Conservation (phyloP, 2,797 vertebrate species). For the Sternarchorhynchus goeldii region DNA sequence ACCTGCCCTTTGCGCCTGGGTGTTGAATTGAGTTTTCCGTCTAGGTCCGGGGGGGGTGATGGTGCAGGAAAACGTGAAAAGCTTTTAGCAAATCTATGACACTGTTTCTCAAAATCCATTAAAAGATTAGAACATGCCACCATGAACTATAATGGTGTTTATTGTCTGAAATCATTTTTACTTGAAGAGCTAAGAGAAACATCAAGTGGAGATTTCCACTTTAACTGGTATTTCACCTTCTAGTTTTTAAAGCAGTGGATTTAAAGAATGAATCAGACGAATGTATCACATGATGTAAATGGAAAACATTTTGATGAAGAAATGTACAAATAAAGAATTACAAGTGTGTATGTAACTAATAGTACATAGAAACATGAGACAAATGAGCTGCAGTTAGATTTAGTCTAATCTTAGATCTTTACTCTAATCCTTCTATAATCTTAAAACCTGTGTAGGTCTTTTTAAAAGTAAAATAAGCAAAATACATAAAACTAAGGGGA, state of each 20-base stretch:
- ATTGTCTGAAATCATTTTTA: no score
- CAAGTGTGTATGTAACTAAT: background rate
- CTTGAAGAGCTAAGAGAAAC: background rate
- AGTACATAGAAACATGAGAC: no score
- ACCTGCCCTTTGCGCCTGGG: slow-evolving; percentile 44
- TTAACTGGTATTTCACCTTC: background rate
- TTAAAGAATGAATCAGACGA: background rate
- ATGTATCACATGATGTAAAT: no score
- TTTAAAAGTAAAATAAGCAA: no score
- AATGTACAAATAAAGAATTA: slow-evolving; percentile 13
- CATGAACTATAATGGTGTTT: no score
- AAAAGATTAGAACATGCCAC: background rate
- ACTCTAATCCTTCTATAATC: no score
- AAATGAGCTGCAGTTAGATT: no score
- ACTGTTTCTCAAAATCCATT: slow-evolving; percentile 3
- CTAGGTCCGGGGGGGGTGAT: background rate
- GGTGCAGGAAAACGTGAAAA: background rate
- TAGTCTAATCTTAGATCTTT: no score
- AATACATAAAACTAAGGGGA: no score
- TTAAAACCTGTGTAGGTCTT: no score
- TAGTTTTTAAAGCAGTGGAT: background rate
- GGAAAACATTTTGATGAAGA: background rate
- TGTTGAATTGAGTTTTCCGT: slow-evolving; percentile 38
- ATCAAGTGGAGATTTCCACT: background rate
- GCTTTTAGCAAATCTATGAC: slow-evolving; percentile 3